These are phyloP conservation scores for Gambusia affinis DNA, from an alignment of 2,113 vertebrate genomes.

Conservation along the genomic window DNA sequence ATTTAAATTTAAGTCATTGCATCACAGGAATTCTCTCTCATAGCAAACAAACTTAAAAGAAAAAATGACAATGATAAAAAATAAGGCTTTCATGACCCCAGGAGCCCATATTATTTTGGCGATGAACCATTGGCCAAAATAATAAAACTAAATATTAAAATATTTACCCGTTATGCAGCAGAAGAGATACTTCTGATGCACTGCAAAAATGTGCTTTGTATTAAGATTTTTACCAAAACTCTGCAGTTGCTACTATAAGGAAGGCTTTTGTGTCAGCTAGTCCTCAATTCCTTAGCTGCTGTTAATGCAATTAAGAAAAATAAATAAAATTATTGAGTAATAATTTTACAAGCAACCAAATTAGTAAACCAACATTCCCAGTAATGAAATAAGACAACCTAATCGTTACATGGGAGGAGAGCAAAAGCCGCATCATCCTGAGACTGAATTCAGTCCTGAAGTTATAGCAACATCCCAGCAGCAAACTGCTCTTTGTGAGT, in stretches of 20 bases:
- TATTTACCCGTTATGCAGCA: background rate
- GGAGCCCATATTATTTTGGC: no score
- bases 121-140: no score
- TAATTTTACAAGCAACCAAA: background rate
- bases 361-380: no score
- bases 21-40: background rate
- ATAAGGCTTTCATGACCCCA: background rate
- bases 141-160: background rate
- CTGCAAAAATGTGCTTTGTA: background rate
- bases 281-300: background rate
- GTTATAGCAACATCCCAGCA: constrained; percentile 27
- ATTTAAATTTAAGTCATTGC: no score
- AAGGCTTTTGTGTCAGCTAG: background rate
- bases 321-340: background rate
- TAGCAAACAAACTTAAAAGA: background rate
- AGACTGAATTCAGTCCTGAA: constrained; percentile 28
- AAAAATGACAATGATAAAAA: background rate
- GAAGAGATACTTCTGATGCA: background rate
- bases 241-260: background rate
- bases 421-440: constrained; percentile 32
- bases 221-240: background rate
- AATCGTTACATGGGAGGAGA: constrained; percentile 9
- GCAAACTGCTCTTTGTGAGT: constrained; percentile 34
- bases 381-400: background rate
- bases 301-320: background rate